phyloP scores from a whole-genome alignment of 2,888 invertebrate genomes.

The Amphipyra tragopoginis region DNA sequence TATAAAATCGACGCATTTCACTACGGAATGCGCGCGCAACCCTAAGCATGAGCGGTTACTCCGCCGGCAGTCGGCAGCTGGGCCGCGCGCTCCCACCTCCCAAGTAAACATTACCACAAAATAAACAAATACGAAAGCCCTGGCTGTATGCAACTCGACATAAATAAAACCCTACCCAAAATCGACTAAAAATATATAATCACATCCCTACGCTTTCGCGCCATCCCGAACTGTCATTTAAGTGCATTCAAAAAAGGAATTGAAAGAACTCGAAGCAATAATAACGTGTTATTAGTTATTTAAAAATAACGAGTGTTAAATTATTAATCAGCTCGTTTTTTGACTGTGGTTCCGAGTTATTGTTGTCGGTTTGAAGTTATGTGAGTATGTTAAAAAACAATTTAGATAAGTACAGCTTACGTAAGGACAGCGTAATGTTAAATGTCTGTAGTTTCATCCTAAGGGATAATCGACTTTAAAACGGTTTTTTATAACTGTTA shows the following conservation, averaged over 20 bases:
- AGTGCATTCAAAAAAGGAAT: constrained; percentile 72
- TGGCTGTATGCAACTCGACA: constrained; percentile 77
- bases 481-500: background rate
- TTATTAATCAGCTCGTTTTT: constrained; percentile 62
- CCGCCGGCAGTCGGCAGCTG: constrained; percentile 88
- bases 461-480: constrained; percentile 6
- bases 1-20: constrained; percentile 82
- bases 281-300: constrained; percentile 79
- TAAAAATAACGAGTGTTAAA: constrained; percentile 63
- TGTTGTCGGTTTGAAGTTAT: constrained; percentile 68
- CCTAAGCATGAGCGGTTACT: constrained; percentile 74
- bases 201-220: constrained; percentile 72
- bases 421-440: constrained; percentile 76
- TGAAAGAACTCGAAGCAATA: constrained; percentile 80
- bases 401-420: constrained; percentile 81
- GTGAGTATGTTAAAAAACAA: constrained; percentile 81
- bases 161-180: constrained; percentile 57
- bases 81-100: constrained; percentile 82
- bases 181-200: constrained; percentile 59
- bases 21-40: constrained; percentile 82
- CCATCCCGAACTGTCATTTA: constrained; percentile 72
- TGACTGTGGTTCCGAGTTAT: constrained; percentile 78
- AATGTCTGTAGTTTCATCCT: constrained; percentile 62
- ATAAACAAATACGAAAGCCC: constrained; percentile 85
- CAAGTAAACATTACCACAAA: constrained; percentile 79